Evolutionary conservation across 2,113 vertebrate species (phyloP).

Genomic region (Poeciliopsis turrubarensis): DNA sequence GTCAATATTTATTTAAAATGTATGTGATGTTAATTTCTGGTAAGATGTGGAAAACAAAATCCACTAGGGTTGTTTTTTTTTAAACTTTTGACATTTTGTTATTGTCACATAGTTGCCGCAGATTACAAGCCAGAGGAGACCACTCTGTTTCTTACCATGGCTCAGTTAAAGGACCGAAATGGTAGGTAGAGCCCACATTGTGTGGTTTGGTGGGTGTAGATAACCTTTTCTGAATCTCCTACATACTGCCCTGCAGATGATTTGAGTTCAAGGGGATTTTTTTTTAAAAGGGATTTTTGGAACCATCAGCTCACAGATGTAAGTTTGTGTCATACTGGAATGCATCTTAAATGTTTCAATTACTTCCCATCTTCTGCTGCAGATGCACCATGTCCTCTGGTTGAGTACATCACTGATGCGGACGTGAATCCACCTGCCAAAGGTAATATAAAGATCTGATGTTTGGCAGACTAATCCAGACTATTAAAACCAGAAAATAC

Average conservation of each 20-base stretch:
- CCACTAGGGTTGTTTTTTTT: background rate
- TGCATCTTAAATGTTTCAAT: background rate
- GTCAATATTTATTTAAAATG: background rate
- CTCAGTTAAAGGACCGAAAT: slow-evolving; percentile 43
- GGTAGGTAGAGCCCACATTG: slow-evolving; percentile 34
- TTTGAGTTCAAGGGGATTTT: background rate
- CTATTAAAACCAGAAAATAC: background rate
- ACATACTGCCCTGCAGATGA: background rate
- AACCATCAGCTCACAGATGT: background rate
- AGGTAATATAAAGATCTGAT: slow-evolving; percentile 45
- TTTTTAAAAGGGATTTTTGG: slow-evolving; percentile 9
- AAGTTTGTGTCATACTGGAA: background rate
- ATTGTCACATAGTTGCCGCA: slow-evolving; percentile 21
- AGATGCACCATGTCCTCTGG: slow-evolving; percentile 61
- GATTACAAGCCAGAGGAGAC: slow-evolving; percentile 29
- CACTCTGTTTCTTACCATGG: slow-evolving; percentile 71
- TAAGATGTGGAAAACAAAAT: background rate
- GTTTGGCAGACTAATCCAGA: background rate
- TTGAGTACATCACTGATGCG: slow-evolving; percentile 60
- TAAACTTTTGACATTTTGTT: background rate
- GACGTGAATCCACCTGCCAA: slow-evolving; percentile 32
- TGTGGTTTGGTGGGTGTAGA: slow-evolving; percentile 1
- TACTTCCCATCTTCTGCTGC: slow-evolving; percentile 16
- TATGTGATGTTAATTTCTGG: background rate
- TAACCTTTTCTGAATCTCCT: background rate